Evolutionary conservation across 2,888 invertebrate genomes (phyloP).

Genomic region (Tanypteryx hageni): DNA sequence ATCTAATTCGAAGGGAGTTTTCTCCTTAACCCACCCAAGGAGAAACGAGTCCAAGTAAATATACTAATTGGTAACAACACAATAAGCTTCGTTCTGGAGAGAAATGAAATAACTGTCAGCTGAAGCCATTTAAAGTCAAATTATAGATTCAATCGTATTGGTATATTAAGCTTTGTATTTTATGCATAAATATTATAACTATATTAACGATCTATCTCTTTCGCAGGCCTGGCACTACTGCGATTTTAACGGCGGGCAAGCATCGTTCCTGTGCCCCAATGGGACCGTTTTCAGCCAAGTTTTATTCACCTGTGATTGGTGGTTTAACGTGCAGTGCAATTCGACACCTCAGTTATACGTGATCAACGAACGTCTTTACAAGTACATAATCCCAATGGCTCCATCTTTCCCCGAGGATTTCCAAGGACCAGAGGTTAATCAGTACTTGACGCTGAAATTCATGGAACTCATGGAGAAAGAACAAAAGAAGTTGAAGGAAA

Average conservation of each 20-base stretch:
- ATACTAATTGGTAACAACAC: too few species aligned
- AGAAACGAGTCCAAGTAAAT: too few species aligned
- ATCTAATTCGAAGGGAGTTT: too few species aligned
- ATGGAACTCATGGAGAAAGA: slow-evolving; percentile 60
- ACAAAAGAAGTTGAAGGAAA: slow-evolving; percentile 52
- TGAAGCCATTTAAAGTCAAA: too few species aligned
- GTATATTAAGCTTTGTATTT: neutral
- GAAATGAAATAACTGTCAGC: too few species aligned
- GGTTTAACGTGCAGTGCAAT: slow-evolving; percentile 93
- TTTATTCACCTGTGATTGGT: slow-evolving; percentile 93
- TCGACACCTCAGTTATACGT: slow-evolving; percentile 91
- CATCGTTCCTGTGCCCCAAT: slow-evolving; percentile 92
- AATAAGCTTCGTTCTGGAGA: too few species aligned
- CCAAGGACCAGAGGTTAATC: slow-evolving; percentile 91
- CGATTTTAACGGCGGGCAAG: slow-evolving; percentile 92
- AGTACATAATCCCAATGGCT: slow-evolving; percentile 89
- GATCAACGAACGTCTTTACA: slow-evolving; percentile 91
- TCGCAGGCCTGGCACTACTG: slow-evolving; percentile 93
- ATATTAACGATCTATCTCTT: slow-evolving; percentile 37
- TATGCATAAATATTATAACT: neutral
- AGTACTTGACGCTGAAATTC: slow-evolving; percentile 67
- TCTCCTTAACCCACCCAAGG: too few species aligned
- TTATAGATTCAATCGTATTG: neutral
- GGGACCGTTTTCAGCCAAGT: slow-evolving; percentile 95
- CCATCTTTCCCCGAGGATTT: slow-evolving; percentile 95